Evolutionary conservation across 1,140 invertebrate species (phyloP).

Genomic region (Neocloeon triangulifer): DNA sequence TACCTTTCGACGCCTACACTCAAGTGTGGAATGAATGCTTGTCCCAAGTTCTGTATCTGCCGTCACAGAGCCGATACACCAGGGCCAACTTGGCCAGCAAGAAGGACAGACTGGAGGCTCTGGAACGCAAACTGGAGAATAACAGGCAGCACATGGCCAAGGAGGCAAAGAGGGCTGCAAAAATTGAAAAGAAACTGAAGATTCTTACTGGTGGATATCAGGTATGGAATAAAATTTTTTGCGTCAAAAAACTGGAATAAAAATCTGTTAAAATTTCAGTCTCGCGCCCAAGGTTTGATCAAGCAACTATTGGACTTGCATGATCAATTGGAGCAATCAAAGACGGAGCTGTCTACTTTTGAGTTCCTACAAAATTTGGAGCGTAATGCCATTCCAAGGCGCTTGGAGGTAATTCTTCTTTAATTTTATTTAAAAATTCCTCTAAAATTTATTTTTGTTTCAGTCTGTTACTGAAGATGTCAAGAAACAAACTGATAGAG

Average conservation of each 20-base stretch:
- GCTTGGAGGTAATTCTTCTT: constrained; percentile 44
- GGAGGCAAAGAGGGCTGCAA: constrained; percentile 87
- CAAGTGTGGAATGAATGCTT: constrained; percentile 85
- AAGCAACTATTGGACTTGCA: constrained; percentile 75
- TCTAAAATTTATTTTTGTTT: constrained; percentile 15
- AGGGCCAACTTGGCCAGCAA: constrained; percentile 84
- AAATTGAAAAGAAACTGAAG: constrained; percentile 94
- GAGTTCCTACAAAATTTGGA: constrained; percentile 78
- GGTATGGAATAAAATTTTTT: constrained; percentile 18
- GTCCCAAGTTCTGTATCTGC: constrained; percentile 48
- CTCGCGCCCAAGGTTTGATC: constrained; percentile 59
- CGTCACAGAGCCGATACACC: constrained; percentile 75
- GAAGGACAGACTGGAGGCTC: constrained; percentile 83
- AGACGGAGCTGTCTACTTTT: constrained; percentile 81
- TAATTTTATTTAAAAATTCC: constrained; percentile 1
- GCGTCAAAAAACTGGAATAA: background rate
- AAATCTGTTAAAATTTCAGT: constrained; percentile 19
- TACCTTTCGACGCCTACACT: constrained; percentile 72
- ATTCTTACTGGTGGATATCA: constrained; percentile 83
- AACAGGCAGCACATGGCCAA: constrained; percentile 86
- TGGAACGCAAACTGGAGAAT: constrained; percentile 77
- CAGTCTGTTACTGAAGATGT: constrained; percentile 80
- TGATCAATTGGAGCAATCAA: constrained; percentile 75
- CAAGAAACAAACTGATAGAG: constrained; percentile 70
- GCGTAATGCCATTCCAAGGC: constrained; percentile 65